A percentile compares a stretch with the other conserved stretches of the same genome.
Evolutionary conservation across 2,797 vertebrate species (phyloP).

Genomic region (Gila robusta): DNA sequence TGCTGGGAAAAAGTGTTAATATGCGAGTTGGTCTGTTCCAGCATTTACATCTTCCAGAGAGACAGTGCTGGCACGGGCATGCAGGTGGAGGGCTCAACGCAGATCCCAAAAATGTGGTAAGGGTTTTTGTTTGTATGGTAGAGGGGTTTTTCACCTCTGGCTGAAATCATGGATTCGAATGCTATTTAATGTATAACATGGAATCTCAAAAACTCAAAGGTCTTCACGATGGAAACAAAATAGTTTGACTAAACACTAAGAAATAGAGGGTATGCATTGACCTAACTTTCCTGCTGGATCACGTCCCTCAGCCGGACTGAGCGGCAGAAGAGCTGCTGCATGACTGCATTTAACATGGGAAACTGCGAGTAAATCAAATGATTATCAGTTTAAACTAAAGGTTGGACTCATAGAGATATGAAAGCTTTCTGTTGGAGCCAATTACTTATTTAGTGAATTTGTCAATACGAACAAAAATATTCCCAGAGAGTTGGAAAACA

Average conservation of each 20-base stretch:
- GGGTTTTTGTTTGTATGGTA: conserved; percentile 53
- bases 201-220: background rate
- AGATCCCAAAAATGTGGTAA: conserved; percentile 96
- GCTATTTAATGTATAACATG: background rate
- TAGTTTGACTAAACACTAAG: background rate
- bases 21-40: conserved; percentile 63
- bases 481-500: too few species aligned
- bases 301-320: too few species aligned
- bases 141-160: background rate
- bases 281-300: too few species aligned
- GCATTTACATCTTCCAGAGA: conserved; percentile 81
- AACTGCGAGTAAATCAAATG: too few species aligned
- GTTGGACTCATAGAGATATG: background rate
- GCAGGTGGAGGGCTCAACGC: conserved; percentile 90
- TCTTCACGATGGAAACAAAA: background rate
- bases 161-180: background rate
- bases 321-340: too few species aligned
- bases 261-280: too few species aligned
- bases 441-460: too few species aligned
- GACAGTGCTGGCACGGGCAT: conserved; percentile 93
- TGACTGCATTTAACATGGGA: too few species aligned
- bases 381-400: too few species aligned
- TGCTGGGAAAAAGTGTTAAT: background rate
- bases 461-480: too few species aligned
- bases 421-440: background rate